Evolutionary conservation across 2,797 vertebrate genomes (phyloP).

Genomic region (Argentina silus): DNA sequence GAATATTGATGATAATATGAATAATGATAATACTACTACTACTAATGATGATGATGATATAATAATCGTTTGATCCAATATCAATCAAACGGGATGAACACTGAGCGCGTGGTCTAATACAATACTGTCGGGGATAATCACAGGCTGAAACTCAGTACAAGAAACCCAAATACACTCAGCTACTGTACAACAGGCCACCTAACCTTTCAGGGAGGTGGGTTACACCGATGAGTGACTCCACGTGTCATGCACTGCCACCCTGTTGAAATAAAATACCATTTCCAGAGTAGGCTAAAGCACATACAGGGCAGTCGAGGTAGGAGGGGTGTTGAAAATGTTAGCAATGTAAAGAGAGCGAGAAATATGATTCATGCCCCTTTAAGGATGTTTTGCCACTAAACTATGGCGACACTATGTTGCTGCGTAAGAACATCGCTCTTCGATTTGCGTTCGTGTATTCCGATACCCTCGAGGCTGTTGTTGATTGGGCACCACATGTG

Average conservation of each 20-base stretch:
- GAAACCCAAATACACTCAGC: not conserved
- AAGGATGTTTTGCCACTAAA: slow-evolving; percentile 72
- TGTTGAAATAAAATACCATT: slow-evolving; percentile 20
- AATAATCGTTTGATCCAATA: not conserved
- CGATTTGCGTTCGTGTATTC: slow-evolving; percentile 53
- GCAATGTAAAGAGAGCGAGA: slow-evolving; percentile 39
- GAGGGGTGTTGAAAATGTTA: slow-evolving; percentile 36
- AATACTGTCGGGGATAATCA: not conserved
- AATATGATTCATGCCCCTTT: slow-evolving; percentile 77
- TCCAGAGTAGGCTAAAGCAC: not conserved
- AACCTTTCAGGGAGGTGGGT: not conserved
- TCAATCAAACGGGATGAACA: not conserved
- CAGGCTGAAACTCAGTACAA: not conserved
- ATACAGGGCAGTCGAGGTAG: slow-evolving; percentile 43
- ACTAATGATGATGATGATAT: too few species aligned
- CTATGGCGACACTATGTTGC: slow-evolving; percentile 62
- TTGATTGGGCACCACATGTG: slow-evolving; percentile 68
- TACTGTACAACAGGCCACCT: not conserved
- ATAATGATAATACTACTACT: not conserved
- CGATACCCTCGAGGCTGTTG: slow-evolving; percentile 27
- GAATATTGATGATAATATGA: not conserved
- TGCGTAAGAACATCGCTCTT: slow-evolving; percentile 67
- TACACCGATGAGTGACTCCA: not conserved
- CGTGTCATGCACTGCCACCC: slow-evolving; percentile 7
- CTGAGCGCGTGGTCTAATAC: not conserved